Base-by-base conservation (phyloP, 2,888 invertebrate species). In the Eremobia ochroleuca region DNA sequence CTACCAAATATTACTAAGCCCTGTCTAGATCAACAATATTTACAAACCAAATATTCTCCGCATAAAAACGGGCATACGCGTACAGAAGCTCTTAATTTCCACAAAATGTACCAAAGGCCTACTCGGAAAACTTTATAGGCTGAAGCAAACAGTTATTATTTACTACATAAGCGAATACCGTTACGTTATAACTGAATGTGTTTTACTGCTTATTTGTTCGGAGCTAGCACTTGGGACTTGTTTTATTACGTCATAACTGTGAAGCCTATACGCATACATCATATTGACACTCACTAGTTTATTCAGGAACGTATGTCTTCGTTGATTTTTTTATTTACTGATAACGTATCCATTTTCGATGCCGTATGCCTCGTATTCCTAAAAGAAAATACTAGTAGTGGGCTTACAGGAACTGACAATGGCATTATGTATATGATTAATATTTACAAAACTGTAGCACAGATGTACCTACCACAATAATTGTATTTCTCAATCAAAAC, bases 151-250 rank as follows among this genome's bases (percentile, higher is more conserved):
- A 81, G 73, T 71, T 84, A 64, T 77, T 77, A 85, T 84, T 76
- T 73, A 82, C 58, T 64, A 77, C 70, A 58, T 81, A 81, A 76
- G 73, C 64, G 43, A 68, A 71, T 77, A 68, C n/a, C 76, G 58
- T 77, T 40, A 67, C 49, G 52, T 58, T 73, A 77, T 69, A 74
- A 77, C 71, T 72, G 85, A 74, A 86, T 76, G 66, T 78, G 69
- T 74, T 79, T 76, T 85, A 86, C 74, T 72, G 77, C 72, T 79
- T 79, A 86, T 78, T 82, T 82, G 66, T 82, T 77, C 71, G 46
- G 70, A 62, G 62, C 59, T 59, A 49, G 49, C 55, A 61, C 64
- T 81, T 76, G 61, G 64, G 65, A 62, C 61, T 65, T 71, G 70
- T 85, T 77, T 77, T 85, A 77, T 77, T 40, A 43, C 61, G 46